These are phyloP conservation scores for Anoura caudifer DNA, from an alignment of 2,113 vertebrate species.

Conservation along the genomic window DNA sequence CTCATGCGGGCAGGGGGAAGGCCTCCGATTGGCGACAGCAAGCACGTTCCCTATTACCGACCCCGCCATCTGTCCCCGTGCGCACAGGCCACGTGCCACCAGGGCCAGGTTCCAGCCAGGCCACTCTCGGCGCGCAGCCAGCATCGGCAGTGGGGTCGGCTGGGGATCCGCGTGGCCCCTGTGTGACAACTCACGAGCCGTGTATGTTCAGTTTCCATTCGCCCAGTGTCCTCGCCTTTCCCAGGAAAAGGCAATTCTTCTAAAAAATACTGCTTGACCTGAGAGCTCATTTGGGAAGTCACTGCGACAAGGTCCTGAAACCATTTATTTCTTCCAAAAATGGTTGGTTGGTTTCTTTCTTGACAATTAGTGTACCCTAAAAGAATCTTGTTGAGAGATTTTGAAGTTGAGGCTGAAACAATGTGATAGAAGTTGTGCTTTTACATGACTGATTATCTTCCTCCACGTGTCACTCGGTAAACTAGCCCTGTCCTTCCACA, in stretches of 20 bases:
- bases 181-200: too few relatives aligned
- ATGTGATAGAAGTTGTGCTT: background rate
- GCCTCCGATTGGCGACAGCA: constrained; percentile 64
- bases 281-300: background rate
- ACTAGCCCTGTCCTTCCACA: background rate
- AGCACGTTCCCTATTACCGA: constrained; percentile 68
- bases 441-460: background rate
- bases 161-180: too few relatives aligned
- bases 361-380: background rate
- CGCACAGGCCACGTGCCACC: background rate
- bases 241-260: background rate
- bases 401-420: background rate
- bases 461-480: background rate
- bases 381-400: background rate
- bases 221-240: background rate
- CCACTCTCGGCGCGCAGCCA: too few relatives aligned
- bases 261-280: background rate
- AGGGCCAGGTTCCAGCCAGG: too few relatives aligned
- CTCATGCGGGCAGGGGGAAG: constrained; percentile 70
- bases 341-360: background rate
- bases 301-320: background rate
- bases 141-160: too few relatives aligned
- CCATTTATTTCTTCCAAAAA: background rate
- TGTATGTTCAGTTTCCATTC: background rate
- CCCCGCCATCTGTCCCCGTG: constrained; percentile 69